These are phyloP conservation scores for Drosophila nigricruria DNA, from an alignment of 2,888 invertebrate genomes.

Conservation along the genomic window DNA sequence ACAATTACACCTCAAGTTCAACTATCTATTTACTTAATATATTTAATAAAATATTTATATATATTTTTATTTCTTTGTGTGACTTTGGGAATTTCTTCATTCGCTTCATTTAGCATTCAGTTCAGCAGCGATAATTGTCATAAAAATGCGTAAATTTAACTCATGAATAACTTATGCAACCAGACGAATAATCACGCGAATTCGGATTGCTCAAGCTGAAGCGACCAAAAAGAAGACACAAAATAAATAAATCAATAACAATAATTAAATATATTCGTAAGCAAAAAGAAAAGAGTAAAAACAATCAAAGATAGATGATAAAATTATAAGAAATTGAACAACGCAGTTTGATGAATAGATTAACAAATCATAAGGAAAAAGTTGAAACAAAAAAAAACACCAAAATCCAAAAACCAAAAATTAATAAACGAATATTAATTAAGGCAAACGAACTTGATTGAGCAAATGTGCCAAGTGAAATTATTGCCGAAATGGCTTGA, in stretches of 20 bases:
- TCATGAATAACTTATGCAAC: slow-evolving; percentile 54
- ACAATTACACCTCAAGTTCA: slow-evolving; percentile 2
- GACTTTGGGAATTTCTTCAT: slow-evolving; percentile 20
- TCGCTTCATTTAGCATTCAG: slow-evolving; percentile 62
- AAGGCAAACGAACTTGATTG: slow-evolving; percentile 37
- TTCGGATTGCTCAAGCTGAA: slow-evolving; percentile 44
- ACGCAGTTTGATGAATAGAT: slow-evolving; percentile 48
- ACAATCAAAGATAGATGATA: slow-evolving; percentile 18
- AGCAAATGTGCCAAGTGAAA: slow-evolving; percentile 36
- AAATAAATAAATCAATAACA: slow-evolving; percentile 36
- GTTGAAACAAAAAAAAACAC: background rate
- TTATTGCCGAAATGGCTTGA: slow-evolving; percentile 28
- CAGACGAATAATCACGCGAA: slow-evolving; percentile 34
- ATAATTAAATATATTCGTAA: slow-evolving; percentile 34
- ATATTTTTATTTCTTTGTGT: background rate
- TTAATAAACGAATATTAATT: slow-evolving; percentile 49
- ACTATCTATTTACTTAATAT: background rate
- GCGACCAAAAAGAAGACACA: background rate
- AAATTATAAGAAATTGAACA: slow-evolving; percentile 17
- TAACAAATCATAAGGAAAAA: slow-evolving; percentile 19
- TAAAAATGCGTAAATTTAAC: slow-evolving; percentile 38
- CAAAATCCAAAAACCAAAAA: slow-evolving; percentile 18
- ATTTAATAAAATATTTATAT: slow-evolving; percentile 8
- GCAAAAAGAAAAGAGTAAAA: slow-evolving; percentile 14
- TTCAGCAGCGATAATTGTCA: slow-evolving; percentile 46